Evolutionary conservation across 2,113 vertebrate species (phyloP).

Genomic region (Scytalopus superciliaris): DNA sequence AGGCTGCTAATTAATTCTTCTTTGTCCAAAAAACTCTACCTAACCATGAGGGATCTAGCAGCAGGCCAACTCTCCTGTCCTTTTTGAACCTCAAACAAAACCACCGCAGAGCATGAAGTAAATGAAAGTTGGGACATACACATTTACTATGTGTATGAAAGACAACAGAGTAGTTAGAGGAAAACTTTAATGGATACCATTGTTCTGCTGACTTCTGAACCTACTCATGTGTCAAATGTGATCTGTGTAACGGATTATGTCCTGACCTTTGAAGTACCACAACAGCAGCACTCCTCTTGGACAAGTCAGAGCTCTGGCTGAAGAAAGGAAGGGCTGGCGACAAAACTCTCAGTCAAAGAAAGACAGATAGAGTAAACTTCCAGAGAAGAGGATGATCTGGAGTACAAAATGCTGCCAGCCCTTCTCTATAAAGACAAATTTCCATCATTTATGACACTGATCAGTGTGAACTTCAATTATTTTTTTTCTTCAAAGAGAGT

Average conservation of each 20-base stretch:
- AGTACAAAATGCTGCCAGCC: background rate
- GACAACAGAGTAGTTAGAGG: background rate
- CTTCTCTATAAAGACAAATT: background rate
- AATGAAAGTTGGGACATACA: background rate
- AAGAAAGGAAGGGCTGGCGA: background rate
- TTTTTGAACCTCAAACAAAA: background rate
- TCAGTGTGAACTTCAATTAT: background rate
- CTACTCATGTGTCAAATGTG: background rate
- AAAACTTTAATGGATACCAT: background rate
- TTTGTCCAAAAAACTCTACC: background rate
- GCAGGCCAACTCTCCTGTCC: background rate
- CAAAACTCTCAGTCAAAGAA: background rate
- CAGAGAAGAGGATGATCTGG: background rate
- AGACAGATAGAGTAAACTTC: background rate
- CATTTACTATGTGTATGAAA: background rate
- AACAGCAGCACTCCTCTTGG: background rate
- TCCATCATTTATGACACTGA: background rate
- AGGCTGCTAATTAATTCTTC: background rate
- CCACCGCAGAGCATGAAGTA: accelerated
- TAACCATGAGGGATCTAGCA: background rate
- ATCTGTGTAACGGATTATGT: background rate
- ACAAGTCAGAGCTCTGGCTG: background rate
- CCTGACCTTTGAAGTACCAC: background rate
- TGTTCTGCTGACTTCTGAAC: background rate
- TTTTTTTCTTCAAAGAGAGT: background rate